A percentile compares a stretch with the other conserved stretches of the same genome.
These are phyloP conservation scores for Drosophila azteca DNA, from an alignment of 1,140 invertebrate genomes.

Conservation along the genomic window DNA sequence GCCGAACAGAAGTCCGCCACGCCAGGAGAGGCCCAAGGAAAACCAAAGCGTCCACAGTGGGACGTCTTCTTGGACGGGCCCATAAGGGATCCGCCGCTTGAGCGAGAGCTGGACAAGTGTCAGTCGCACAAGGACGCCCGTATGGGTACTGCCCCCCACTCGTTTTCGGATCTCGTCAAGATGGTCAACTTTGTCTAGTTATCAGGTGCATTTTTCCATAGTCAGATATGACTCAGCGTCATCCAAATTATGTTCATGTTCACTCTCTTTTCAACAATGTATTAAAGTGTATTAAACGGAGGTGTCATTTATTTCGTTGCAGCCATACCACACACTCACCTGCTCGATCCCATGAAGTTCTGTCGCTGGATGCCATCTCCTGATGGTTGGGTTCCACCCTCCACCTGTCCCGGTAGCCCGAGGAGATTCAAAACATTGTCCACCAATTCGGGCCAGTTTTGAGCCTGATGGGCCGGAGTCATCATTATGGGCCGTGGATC, in stretches of 20 bases:
- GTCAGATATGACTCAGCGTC: no score
- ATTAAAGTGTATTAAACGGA: no score
- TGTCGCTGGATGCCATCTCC: constrained; percentile 12
- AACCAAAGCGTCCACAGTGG: constrained; percentile 45
- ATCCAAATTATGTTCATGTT: constrained; percentile 54
- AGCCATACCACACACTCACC: constrained; percentile 46
- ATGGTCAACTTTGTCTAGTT: constrained; percentile 46
- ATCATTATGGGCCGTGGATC: constrained; percentile 71
- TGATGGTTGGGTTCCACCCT: background rate
- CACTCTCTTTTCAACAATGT: no score
- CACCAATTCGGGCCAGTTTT: constrained; percentile 60
- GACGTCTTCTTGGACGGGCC: constrained; percentile 10
- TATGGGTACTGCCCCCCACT: constrained; percentile 1
- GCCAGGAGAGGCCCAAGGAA: background rate
- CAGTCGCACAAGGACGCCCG: constrained; percentile 12
- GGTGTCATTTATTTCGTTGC: no score
- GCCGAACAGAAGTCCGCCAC: constrained; percentile 6
- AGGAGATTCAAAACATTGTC: constrained; percentile 58
- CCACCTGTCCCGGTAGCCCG: constrained; percentile 29
- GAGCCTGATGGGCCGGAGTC: constrained; percentile 66
- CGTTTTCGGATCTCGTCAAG: constrained; percentile 58
- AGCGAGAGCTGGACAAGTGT: constrained; percentile 50
- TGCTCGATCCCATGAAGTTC: constrained; percentile 65
- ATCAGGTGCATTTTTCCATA: background rate
- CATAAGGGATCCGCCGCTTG: constrained; percentile 22